Base-by-base conservation (phyloP, 2,113 vertebrate genomes). In the Tragelaphus scriptus region DNA sequence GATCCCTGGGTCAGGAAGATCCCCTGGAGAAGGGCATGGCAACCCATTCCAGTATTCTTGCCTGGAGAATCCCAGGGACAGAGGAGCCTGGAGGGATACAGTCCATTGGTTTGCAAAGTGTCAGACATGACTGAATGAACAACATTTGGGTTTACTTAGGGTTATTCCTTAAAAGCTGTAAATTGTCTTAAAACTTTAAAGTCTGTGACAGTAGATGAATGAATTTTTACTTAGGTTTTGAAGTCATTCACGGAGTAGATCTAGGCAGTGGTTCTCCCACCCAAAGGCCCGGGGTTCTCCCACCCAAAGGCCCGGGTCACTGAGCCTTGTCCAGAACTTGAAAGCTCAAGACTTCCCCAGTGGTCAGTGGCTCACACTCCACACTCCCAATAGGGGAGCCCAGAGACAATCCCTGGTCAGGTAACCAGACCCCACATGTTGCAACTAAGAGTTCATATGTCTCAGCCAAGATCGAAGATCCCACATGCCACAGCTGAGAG, bases 241-340 rank as follows among this genome's bases (percentile, higher is more conserved):
- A 85, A 63, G 26, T 40, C 2, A 49, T 9, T n/a, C 6, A 2
- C 0, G 2, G 5, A 28, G 1, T 30, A 88, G 26, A 10, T 28
- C 2, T 7, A 92, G 5, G 49, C 4, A 16, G 17, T 6, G 7
- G 6, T 26, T 40, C 61, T 80, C 7, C 5, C 10, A n/a, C 47
- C 8, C 79, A 44, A n/a, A 79, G 65, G 32, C 15, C 23, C 5
- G 12, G 21, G 5, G 6, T 26, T 40, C 61, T 80, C 7, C 5
- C 10, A n/a, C 47, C 8, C 79, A 44, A n/a, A 79, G 65, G 32
- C 15, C 23, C 5, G 12, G 21, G 5, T 11, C 28, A 21, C 28
- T 71, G 59, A 79, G 4, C 7, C 55, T 71, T 17, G 1, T 61
- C 63, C 25, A 85, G n/a, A 71, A n/a, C 32, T 1, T 81, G 0